phyloP scores from a whole-genome alignment of 2,113 vertebrate genomes.

The Chamaetylas fuelleborni region DNA sequence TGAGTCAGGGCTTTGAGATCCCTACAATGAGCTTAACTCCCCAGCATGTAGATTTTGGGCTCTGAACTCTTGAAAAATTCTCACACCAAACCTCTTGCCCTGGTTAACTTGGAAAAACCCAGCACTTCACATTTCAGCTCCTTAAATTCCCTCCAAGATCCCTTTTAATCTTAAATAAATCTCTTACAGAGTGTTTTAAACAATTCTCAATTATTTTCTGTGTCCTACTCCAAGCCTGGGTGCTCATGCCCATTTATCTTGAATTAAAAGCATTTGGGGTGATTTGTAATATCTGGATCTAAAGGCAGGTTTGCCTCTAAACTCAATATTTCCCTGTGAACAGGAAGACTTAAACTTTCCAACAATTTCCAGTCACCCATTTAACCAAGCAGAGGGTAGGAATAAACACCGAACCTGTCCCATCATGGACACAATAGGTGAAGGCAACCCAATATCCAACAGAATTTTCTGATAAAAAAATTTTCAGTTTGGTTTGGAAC shows the following conservation, averaged over 20 bases:
- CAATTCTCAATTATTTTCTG: background rate
- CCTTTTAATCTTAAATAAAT: background rate
- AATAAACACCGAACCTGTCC: background rate
- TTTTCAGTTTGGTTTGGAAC: background rate
- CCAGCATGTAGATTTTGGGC: background rate
- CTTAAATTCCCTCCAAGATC: background rate
- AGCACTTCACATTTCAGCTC: accelerated
- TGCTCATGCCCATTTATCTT: background rate
- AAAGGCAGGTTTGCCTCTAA: background rate
- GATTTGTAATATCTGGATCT: background rate
- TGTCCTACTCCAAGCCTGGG: background rate
- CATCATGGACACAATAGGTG: background rate
- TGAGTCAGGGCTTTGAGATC: background rate
- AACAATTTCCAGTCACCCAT: background rate
- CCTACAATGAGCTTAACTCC: accelerated
- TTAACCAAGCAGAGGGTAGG: background rate
- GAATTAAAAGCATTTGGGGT: background rate
- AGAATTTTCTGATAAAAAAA: background rate
- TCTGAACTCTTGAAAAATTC: accelerated
- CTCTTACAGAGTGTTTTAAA: background rate
- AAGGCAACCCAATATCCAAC: background rate
- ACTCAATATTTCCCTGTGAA: background rate
- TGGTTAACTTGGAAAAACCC: background rate
- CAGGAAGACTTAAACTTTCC: background rate
- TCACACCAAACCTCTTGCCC: background rate